phyloP scores from a whole-genome alignment of 2,888 invertebrate genomes.

The Chloromyia formosa region DNA sequence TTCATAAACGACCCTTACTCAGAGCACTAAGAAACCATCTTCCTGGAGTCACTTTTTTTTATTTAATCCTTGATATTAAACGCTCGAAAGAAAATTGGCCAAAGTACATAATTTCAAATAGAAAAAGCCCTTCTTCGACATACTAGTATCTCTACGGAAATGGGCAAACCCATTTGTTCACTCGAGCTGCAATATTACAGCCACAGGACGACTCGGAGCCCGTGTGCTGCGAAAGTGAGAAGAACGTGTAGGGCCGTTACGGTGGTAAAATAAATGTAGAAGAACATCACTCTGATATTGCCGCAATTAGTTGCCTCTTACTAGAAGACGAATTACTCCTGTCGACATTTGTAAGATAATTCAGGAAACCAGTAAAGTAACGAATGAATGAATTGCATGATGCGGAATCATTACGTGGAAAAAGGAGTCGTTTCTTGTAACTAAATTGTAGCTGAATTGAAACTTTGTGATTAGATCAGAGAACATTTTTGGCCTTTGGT shows the following conservation, averaged over 20 bases:
- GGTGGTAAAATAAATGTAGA: constrained; percentile 4
- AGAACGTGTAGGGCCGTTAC: background rate
- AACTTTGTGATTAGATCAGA: background rate
- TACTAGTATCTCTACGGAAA: background rate
- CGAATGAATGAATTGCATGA: constrained; percentile 41
- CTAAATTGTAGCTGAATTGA: background rate
- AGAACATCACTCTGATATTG: constrained; percentile 13
- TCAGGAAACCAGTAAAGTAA: constrained; percentile 29
- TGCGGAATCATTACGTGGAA: constrained; percentile 13
- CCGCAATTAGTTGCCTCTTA: constrained; percentile 10
- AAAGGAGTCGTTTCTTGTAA: constrained; percentile 16
- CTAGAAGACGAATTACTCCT: constrained; percentile 21
- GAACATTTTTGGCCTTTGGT: background rate
- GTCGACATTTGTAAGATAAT: constrained; percentile 21
- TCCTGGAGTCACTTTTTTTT: too few relatives aligned
- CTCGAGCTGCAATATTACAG: background rate
- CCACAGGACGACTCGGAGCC: background rate
- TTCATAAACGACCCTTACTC: too few relatives aligned
- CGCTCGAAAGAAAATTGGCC: too few relatives aligned
- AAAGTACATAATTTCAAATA: too few relatives aligned
- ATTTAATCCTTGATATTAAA: too few relatives aligned
- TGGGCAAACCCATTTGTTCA: background rate
- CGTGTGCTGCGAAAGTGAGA: background rate
- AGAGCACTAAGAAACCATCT: too few relatives aligned
- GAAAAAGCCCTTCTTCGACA: too few relatives aligned